These are phyloP conservation scores for Dermochelys coriacea DNA, from an alignment of 2,797 vertebrate species.

Conservation along the genomic window DNA sequence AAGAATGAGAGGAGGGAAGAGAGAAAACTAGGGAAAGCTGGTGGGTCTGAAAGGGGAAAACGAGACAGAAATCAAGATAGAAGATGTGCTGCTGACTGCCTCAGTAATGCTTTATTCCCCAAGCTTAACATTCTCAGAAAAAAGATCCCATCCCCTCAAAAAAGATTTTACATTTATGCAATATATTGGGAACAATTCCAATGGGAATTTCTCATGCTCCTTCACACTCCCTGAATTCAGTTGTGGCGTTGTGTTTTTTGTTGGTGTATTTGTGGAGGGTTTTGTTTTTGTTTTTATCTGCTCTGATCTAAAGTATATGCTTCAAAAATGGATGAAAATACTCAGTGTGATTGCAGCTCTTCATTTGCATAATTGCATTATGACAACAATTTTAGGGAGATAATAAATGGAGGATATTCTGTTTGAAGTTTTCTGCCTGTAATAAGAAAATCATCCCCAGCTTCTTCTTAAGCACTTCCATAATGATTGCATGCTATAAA, in stretches of 20 bases:
- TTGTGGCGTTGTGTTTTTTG: not conserved
- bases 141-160: not conserved
- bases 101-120: constrained; percentile 61
- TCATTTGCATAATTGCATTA: constrained; percentile 75
- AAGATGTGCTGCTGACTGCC: constrained; percentile 61
- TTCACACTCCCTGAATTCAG: constrained; percentile 76
- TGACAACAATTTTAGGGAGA: constrained; percentile 62
- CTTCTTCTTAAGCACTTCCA: constrained; percentile 38
- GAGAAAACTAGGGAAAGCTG: constrained; percentile 71
- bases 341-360: constrained; percentile 53
- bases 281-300: constrained; percentile 39
- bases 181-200: constrained; percentile 77
- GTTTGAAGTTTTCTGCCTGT: constrained; percentile 24
- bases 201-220: constrained; percentile 83
- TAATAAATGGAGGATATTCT: constrained; percentile 64
- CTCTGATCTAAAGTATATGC: constrained; percentile 68
- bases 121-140: constrained; percentile 64
- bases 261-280: constrained; percentile 28
- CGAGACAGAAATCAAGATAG: constrained; percentile 68
- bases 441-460: constrained; percentile 38
- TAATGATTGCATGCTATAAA: constrained; percentile 47
- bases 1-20: constrained; percentile 60
- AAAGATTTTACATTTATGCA: constrained; percentile 64
- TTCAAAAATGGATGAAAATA: constrained; percentile 73
- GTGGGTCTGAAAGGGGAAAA: constrained; percentile 71